Conservation (phyloP, 2,113 vertebrate genomes). For the Pardalotus punctatus region DNA sequence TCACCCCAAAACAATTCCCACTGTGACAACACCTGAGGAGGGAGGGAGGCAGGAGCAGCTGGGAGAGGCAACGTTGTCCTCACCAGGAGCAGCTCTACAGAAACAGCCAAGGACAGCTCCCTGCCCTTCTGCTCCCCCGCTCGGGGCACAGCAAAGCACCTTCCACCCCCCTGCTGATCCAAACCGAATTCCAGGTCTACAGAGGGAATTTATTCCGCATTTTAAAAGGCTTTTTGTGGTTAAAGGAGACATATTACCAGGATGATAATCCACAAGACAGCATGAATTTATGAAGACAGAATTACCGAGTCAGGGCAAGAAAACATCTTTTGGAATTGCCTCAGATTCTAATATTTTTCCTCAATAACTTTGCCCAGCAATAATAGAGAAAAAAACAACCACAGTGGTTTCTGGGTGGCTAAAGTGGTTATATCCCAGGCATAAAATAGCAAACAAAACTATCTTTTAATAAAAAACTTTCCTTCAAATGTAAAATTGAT, state of each 20-base stretch:
- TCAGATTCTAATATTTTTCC: slow-evolving; percentile 13
- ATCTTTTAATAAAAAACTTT: slow-evolving; percentile 50
- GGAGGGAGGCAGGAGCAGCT: background rate
- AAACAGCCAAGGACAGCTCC: background rate
- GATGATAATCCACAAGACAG: background rate
- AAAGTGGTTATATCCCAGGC: slow-evolving; percentile 3
- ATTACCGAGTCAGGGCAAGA: slow-evolving; percentile 10
- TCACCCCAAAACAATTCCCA: background rate
- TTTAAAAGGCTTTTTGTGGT: background rate
- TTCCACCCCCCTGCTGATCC: background rate
- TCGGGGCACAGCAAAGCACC: background rate
- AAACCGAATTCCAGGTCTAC: background rate
- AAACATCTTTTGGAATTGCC: background rate
- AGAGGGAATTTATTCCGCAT: background rate
- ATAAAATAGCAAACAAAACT: slow-evolving; percentile 55
- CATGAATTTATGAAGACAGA: background rate
- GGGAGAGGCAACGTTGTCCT: background rate
- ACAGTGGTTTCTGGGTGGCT: slow-evolving; percentile 50
- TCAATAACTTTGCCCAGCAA: slow-evolving; percentile 31
- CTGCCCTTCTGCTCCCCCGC: background rate
- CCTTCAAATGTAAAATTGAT: slow-evolving; percentile 49
- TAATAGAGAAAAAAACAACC: slow-evolving; percentile 40
- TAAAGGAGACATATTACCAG: background rate
- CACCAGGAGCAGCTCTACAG: accelerated
- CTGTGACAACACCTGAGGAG: background rate